A percentile compares a stretch with the other conserved stretches of the same genome.
Conservation (phyloP, 2,797 vertebrate species). For the Hydrocynus forskahlii region DNA sequence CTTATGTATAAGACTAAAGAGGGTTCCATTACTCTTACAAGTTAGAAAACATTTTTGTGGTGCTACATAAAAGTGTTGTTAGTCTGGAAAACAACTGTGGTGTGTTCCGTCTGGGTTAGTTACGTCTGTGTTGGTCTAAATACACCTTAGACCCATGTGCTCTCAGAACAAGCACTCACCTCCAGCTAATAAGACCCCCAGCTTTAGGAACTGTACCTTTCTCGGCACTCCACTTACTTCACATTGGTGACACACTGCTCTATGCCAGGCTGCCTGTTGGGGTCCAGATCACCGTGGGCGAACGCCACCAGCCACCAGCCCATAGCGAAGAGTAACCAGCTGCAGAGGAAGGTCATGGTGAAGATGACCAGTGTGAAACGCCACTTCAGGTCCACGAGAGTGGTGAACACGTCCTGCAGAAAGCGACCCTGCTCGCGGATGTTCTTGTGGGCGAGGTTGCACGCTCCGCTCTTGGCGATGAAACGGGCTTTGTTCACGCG, state of each 20-base stretch:
- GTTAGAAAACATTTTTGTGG: too few species aligned
- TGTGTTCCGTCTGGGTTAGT: not conserved
- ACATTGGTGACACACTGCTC: slow-evolving; percentile 87
- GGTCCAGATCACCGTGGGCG: slow-evolving; percentile 89
- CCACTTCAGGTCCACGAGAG: slow-evolving; percentile 97
- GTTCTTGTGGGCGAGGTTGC: slow-evolving; percentile 98
- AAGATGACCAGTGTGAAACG: slow-evolving; percentile 97
- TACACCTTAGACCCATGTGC: too few species aligned
- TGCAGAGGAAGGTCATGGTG: slow-evolving; percentile 96
- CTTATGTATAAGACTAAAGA: too few species aligned
- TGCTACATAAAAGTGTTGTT: too few species aligned
- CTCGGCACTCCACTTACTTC: slow-evolving; percentile 76
- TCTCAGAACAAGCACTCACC: too few species aligned
- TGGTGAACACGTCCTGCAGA: slow-evolving; percentile 98
- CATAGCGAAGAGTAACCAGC: slow-evolving; percentile 98
- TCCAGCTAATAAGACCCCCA: not conserved
- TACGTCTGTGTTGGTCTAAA: too few species aligned
- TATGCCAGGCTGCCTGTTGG: slow-evolving; percentile 58
- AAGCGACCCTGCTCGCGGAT: slow-evolving; percentile 97
- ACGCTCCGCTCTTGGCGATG: slow-evolving; percentile 95
- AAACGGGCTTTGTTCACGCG: slow-evolving; percentile 93
- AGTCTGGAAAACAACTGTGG: too few species aligned
- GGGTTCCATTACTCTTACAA: too few species aligned
- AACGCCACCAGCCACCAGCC: slow-evolving; percentile 98
- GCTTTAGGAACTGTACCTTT: not conserved